phyloP scores from a whole-genome alignment of 2,888 invertebrate genomes.

The Coremacera marginata region DNA sequence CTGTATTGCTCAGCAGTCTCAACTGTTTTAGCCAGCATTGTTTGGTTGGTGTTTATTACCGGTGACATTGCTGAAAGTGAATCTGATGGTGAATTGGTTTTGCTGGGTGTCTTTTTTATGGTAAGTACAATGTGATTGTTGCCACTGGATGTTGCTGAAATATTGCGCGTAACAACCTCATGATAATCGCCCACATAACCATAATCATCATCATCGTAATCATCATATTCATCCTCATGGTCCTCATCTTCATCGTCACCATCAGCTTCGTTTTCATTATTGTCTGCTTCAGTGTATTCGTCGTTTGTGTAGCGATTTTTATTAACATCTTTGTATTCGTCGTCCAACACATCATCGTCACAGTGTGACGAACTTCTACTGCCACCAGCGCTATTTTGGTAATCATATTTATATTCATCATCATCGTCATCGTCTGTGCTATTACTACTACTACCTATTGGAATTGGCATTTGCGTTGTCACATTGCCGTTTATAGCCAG shows the following conservation, averaged over 20 bases:
- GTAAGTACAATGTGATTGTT: slow-evolving; percentile 64
- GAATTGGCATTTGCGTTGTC: slow-evolving; percentile 45
- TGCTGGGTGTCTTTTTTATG: slow-evolving; percentile 65
- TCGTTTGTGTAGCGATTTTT: background rate
- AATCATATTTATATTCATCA: slow-evolving; percentile 36
- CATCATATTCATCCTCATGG: slow-evolving; percentile 44
- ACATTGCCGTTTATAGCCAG: slow-evolving; percentile 54
- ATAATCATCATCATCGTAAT: slow-evolving; percentile 45
- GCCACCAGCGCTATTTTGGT: background rate
- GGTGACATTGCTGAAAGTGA: slow-evolving; percentile 52
- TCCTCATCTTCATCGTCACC: slow-evolving; percentile 40
- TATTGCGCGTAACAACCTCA: slow-evolving; percentile 58
- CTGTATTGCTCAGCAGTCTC: background rate
- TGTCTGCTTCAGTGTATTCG: slow-evolving; percentile 42
- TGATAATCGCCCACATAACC: slow-evolving; percentile 53
- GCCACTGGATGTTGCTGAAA: slow-evolving; percentile 54
- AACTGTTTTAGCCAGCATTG: slow-evolving; percentile 7
- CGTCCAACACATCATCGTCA: slow-evolving; percentile 31
- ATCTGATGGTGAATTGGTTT: slow-evolving; percentile 58
- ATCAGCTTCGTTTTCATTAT: slow-evolving; percentile 36
- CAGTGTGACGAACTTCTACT: slow-evolving; percentile 39
- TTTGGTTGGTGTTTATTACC: slow-evolving; percentile 13
- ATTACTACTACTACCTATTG: slow-evolving; percentile 48
- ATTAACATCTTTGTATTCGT: slow-evolving; percentile 29
- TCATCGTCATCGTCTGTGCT: slow-evolving; percentile 48